phyloP scores from a whole-genome alignment of 1,140 invertebrate species.

The Drosophila jambulina region DNA sequence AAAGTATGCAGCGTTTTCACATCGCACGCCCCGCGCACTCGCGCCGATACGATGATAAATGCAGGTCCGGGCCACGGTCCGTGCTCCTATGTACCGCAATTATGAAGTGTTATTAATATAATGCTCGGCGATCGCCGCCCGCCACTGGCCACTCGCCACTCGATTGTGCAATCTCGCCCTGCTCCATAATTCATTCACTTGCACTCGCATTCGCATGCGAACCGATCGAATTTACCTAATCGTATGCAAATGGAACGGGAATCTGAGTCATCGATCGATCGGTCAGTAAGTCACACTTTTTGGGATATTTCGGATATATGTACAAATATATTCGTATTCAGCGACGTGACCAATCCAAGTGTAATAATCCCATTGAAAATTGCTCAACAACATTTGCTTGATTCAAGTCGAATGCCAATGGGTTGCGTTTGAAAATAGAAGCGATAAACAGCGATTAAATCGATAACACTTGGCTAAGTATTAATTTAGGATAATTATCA shows the following conservation, averaged over 20 bases:
- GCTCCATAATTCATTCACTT: conserved; percentile 29
- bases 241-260: conserved; percentile 46
- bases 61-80: conserved; percentile 25
- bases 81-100: conserved; percentile 36
- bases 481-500: not conserved
- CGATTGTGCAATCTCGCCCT: conserved; percentile 25
- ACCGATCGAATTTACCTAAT: conserved; percentile 18
- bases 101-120: conserved; percentile 45
- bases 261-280: conserved; percentile 26
- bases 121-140: conserved; percentile 5
- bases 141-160: not conserved
- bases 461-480: not conserved
- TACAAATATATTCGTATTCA: not conserved
- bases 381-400: conserved; percentile 3
- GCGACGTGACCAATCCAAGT: conserved; percentile 29
- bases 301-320: conserved; percentile 23
- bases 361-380: conserved; percentile 21
- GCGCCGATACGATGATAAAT: conserved; percentile 25
- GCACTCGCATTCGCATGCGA: conserved; percentile 14
- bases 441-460: not conserved
- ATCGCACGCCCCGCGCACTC: conserved; percentile 30
- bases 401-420: not conserved
- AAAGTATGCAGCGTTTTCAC: conserved; percentile 35
- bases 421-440: not conserved
- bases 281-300: conserved; percentile 37